Percentiles rank a stretch among this genome's conserved stretches.
These are phyloP conservation scores for Formica aserva DNA, from an alignment of 2,888 invertebrate species.

Conservation along the genomic window DNA sequence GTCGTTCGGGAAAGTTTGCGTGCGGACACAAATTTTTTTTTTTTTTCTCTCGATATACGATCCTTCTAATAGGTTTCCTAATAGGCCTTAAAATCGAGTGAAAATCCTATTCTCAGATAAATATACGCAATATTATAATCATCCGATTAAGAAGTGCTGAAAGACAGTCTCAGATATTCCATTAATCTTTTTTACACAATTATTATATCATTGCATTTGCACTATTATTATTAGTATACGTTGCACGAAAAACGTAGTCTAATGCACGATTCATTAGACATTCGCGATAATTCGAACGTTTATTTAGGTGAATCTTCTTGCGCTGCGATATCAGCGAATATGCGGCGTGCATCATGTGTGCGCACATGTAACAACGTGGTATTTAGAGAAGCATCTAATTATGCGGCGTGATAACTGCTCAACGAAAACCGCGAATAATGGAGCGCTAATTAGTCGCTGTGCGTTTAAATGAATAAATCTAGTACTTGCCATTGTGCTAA, in stretches of 20 bases:
- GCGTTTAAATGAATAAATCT: slow-evolving; percentile 37
- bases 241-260: not conserved
- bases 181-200: not conserved
- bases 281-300: slow-evolving; percentile 24
- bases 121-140: not conserved
- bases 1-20: slow-evolving; percentile 34
- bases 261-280: slow-evolving; percentile 17
- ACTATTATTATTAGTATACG: not conserved
- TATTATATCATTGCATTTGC: not conserved
- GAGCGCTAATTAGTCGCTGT: slow-evolving; percentile 61
- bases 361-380: slow-evolving; percentile 32
- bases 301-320: slow-evolving; percentile 35
- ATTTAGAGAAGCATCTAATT: slow-evolving; percentile 62
- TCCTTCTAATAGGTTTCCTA: not conserved
- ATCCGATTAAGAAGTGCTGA: not conserved
- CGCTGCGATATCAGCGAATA: slow-evolving; percentile 33
- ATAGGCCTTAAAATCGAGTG: slow-evolving; percentile 15
- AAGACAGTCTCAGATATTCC: not conserved
- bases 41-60: slow-evolving; percentile 18
- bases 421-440: slow-evolving; percentile 59
- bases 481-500: not conserved
- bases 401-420: slow-evolving; percentile 61
- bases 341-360: not conserved
- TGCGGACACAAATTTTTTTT: slow-evolving; percentile 12
- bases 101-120: slow-evolving; percentile 26